Base-by-base conservation (phyloP, 2,113 vertebrate species). In the Athene noctua region DNA sequence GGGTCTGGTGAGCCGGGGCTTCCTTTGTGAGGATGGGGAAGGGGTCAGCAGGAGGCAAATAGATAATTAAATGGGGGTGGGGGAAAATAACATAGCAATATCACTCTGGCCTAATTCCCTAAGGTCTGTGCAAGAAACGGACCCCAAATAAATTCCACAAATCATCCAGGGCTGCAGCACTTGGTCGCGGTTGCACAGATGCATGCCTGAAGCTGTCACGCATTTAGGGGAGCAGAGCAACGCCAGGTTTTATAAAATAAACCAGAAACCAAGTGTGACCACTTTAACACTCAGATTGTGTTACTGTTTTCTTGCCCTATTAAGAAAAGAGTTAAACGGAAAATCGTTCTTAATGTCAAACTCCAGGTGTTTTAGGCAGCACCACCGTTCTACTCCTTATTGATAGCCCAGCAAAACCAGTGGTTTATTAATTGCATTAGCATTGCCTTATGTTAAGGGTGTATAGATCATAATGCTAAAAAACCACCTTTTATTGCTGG, bases 1-100 rank as follows among this genome's bases (percentile, higher is more conserved):
- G 99, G 99, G 97, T 99, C 99, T 79, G 99, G 99, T 99, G 80
- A 98, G 97, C 79, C 14, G 6, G 26, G 47, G 38, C 51, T 84
- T 52, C 51, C 71, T 77, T 49, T 29, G 49, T 44, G 44, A 70
- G 17, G 63, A 49, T 1, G 13, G 27, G 67, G 42, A n/a, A 9
- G 36, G n/a, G 23, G 67, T 21, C 3, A 1, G 19, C 38, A 36
- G 23, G 65, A 83, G 51, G 46, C 30, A 5, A 40, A 26, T 52
- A 46, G 44, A 38, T 55, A 21, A 63, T 54, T 32, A 65, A 65
- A 38, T 1, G 14, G 30, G n/a, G 30, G 12, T 36, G 55, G 21
- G 13, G 22, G 1, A 16, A 18, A 40, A 18, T 20, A 30, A 9
- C 59, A 14, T 5, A 42, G 42, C 3, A 4, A 1, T 25, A 7